These are phyloP conservation scores for Cyrtorhinus lividipennis DNA, from an alignment of 1,140 invertebrate genomes.

Conservation along the genomic window DNA sequence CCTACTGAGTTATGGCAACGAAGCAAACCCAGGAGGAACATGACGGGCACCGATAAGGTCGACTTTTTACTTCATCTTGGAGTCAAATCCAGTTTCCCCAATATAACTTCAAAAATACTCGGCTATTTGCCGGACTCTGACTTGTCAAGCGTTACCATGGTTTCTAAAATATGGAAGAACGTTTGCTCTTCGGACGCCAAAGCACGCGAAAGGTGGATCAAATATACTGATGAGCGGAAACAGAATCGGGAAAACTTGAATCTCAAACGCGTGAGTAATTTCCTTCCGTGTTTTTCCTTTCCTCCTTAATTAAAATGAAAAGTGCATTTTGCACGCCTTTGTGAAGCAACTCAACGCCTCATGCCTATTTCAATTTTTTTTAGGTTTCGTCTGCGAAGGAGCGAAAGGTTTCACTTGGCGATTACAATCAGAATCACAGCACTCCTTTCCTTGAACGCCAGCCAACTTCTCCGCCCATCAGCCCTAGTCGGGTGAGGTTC, in stretches of 20 bases:
- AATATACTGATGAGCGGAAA: slow-evolving; percentile 19
- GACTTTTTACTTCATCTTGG: slow-evolving; percentile 25
- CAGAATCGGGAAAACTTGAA: slow-evolving; percentile 17
- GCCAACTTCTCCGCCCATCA: slow-evolving; percentile 31
- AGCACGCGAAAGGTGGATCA: slow-evolving; percentile 17
- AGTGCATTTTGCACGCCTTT: too few relatives aligned
- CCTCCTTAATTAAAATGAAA: too few relatives aligned
- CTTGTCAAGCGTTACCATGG: slow-evolving; percentile 22
- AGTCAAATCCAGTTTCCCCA: slow-evolving; percentile 15
- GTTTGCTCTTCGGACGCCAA: slow-evolving; percentile 17
- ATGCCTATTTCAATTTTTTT: too few relatives aligned
- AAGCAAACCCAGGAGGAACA: not conserved
- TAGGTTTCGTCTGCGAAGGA: too few relatives aligned
- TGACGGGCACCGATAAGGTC: slow-evolving; percentile 21
- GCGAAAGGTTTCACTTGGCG: too few relatives aligned
- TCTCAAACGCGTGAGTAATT: not conserved
- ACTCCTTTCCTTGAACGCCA: slow-evolving; percentile 10
- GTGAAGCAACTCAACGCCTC: too few relatives aligned
- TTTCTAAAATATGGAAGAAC: slow-evolving; percentile 26
- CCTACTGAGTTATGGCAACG: not conserved
- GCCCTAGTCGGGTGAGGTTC: slow-evolving; percentile 33
- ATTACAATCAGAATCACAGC: slow-evolving; percentile 15
- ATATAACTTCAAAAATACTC: slow-evolving; percentile 24
- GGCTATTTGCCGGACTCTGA: slow-evolving; percentile 24
- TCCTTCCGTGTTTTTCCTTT: not conserved